Percentiles rank a stretch among this genome's conserved stretches.
Conservation (phyloP, 2,113 vertebrate species). For the Anhinga anhinga region DNA sequence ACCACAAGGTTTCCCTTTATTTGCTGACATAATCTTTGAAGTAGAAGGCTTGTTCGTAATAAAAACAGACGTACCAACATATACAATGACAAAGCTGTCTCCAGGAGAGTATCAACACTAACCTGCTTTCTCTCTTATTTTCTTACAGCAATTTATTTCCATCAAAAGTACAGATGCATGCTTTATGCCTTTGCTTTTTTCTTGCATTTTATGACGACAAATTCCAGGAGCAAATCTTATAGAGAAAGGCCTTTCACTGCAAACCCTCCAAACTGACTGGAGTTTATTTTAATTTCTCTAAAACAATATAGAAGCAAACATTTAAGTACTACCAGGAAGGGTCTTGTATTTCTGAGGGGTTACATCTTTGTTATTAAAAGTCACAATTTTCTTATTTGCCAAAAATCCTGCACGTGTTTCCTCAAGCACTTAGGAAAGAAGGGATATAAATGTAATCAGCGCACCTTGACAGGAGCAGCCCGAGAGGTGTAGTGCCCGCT, state of each 20-base stretch:
- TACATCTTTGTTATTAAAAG: not conserved
- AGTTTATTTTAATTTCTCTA: not conserved
- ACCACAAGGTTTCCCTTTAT: not conserved
- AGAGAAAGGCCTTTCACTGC: not conserved
- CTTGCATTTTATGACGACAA: not conserved
- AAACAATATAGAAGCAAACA: not conserved
- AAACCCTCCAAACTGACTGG: rapidly evolving
- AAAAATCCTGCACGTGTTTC: not conserved
- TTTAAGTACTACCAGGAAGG: not conserved
- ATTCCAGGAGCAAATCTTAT: not conserved
- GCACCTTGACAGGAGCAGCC: not conserved
- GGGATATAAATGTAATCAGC: not conserved
- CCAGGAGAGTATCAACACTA: not conserved
- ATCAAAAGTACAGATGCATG: not conserved
- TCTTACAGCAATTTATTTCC: not conserved
- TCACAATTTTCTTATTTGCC: not conserved
- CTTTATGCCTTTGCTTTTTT: not conserved
- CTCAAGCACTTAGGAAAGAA: not conserved
- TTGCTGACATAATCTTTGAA: not conserved
- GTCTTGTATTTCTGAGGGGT: not conserved
- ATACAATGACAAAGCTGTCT: not conserved
- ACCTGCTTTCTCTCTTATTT: not conserved
- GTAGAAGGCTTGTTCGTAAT: not conserved
- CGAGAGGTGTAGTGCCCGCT: rapidly evolving
- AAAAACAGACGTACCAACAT: not conserved